Percentiles rank a stretch among this genome's conserved stretches.
Evolutionary conservation across 1,140 invertebrate species (phyloP).

Genomic region (Heliconius eleuchia): DNA sequence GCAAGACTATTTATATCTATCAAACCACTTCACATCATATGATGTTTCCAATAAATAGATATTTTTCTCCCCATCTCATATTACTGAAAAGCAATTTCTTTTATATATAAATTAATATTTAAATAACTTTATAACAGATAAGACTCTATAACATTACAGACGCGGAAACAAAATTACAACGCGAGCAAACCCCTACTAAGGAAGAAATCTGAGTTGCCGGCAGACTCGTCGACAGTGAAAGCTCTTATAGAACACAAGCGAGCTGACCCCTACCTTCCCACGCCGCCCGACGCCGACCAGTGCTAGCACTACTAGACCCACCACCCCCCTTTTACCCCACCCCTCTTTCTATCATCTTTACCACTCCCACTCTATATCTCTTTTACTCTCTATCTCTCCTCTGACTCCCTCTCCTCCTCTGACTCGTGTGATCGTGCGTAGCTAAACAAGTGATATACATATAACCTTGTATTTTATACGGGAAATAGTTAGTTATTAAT

Average conservation of each 20-base stretch:
- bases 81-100: too few relatives aligned
- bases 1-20: too few relatives aligned
- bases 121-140: too few relatives aligned
- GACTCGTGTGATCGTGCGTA: not conserved
- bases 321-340: not conserved
- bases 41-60: too few relatives aligned
- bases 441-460: conserved; percentile 11
- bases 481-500: conserved; percentile 11
- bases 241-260: conserved; percentile 95
- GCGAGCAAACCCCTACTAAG: conserved; percentile 87
- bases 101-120: too few relatives aligned
- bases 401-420: not conserved
- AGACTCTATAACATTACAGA: conserved; percentile 40
- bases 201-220: conserved; percentile 96
- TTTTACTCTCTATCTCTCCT: not conserved
- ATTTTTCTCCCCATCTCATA: too few relatives aligned
- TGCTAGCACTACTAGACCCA: conserved; percentile 83
- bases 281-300: conserved; percentile 92
- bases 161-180: conserved; percentile 62
- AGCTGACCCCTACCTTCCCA: conserved; percentile 91
- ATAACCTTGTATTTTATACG: conserved; percentile 12
- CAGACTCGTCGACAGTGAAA: conserved; percentile 93
- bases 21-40: too few relatives aligned
- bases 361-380: not conserved
- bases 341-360: not conserved